A percentile compares a stretch with the other conserved stretches of the same genome.
phyloP scores from a whole-genome alignment of 2,888 invertebrate species.

The Hetaerina titia region DNA sequence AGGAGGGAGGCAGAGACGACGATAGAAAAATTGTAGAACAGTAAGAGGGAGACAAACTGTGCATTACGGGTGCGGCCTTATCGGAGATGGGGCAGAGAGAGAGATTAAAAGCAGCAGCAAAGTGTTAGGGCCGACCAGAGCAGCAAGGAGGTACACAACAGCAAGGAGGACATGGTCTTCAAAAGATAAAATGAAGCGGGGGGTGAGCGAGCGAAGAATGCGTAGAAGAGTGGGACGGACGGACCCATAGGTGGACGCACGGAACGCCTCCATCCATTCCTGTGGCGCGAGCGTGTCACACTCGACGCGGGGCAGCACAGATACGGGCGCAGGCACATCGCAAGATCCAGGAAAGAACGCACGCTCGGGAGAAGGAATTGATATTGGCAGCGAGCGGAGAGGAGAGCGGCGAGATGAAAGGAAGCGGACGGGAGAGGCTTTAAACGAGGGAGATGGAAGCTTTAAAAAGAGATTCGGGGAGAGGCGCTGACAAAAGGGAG shows the following conservation, averaged over 20 bases:
- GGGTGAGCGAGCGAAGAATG: background rate
- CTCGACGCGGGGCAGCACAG: background rate
- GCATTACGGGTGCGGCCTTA: background rate
- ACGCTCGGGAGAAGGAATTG: background rate
- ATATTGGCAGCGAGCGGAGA: constrained; percentile 30
- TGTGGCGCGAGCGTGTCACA: background rate
- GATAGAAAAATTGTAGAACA: background rate
- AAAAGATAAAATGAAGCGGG: background rate
- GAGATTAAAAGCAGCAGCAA: background rate
- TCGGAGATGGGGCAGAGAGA: background rate
- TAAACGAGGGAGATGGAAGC: constrained; percentile 17
- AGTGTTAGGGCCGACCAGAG: background rate
- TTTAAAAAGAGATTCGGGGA: background rate
- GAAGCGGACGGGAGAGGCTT: background rate
- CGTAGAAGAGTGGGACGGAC: background rate
- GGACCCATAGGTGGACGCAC: background rate
- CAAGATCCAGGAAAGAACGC: background rate
- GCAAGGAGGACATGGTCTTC: background rate
- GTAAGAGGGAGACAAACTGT: background rate
- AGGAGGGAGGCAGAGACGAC: background rate
- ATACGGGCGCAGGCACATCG: background rate
- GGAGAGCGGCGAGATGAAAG: constrained; percentile 44
- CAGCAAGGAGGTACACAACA: background rate
- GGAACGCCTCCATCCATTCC: background rate
- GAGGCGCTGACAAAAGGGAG: too few relatives aligned